These are phyloP conservation scores for Meteorus sp. DNA, from an alignment of 1,140 invertebrate species.

Conservation along the genomic window DNA sequence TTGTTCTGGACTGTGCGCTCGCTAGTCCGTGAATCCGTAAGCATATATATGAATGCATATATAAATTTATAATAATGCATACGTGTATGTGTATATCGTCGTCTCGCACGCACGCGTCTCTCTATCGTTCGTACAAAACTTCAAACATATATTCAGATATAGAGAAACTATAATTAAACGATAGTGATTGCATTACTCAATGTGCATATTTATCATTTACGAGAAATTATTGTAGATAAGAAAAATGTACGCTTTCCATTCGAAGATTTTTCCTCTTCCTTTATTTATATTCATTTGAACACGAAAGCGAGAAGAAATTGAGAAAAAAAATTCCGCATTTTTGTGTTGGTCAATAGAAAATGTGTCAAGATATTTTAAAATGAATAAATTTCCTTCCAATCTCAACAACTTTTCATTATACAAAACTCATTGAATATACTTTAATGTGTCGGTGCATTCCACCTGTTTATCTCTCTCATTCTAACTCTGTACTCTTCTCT, in stretches of 20 bases:
- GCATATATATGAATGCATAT: no score
- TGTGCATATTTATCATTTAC: not conserved
- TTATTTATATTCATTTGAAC: no score
- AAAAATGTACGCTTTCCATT: not conserved
- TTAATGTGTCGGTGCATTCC: not conserved
- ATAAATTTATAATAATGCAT: no score
- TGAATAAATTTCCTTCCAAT: no score
- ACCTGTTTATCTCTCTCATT: conserved; percentile 6
- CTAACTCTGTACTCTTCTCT: not conserved
- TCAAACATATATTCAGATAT: not conserved
- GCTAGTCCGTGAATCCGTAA: conserved; percentile 14
- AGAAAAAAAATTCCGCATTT: no score
- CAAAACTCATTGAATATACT: no score
- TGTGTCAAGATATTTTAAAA: no score
- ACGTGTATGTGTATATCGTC: no score
- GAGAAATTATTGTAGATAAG: not conserved
- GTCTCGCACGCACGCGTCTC: conserved; percentile 18
- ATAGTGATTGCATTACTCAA: not conserved
- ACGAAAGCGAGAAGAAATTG: no score
- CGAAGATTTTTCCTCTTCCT: no score
- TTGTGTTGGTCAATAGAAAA: no score
- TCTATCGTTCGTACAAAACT: not conserved
- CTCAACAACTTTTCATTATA: conserved; percentile 1
- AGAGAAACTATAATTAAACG: conserved; percentile 10
- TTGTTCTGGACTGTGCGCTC: conserved; percentile 3